Percentiles rank a stretch among this genome's conserved stretches.
phyloP scores from a whole-genome alignment of 1,140 invertebrate species.

The Gyrodactylus salaris region DNA sequence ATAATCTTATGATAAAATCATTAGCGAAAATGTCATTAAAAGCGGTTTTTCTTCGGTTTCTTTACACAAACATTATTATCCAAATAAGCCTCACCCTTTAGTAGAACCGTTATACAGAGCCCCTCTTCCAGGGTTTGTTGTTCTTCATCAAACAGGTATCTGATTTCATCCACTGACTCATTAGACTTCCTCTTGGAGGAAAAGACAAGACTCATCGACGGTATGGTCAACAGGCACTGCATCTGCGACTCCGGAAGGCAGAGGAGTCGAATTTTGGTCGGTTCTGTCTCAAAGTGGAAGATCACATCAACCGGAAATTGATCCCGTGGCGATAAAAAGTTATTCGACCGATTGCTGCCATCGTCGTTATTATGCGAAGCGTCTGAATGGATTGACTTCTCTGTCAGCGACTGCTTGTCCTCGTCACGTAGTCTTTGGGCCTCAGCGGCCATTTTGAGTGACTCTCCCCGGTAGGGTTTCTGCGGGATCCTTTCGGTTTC shows the following conservation, averaged over 20 bases:
- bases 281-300: constrained; percentile 87
- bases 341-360: neutral
- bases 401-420: neutral
- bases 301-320: constrained; percentile 80
- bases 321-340: constrained; percentile 3
- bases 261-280: constrained; percentile 50
- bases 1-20: too few relatives aligned
- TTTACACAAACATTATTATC: too few relatives aligned
- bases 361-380: neutral
- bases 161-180: constrained; percentile 10
- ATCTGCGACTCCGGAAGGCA: constrained; percentile 71
- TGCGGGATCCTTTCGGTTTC: too few relatives aligned
- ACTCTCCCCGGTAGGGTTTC: too few relatives aligned
- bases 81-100: too few relatives aligned
- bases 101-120: neutral
- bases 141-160: too few relatives aligned
- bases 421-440: neutral
- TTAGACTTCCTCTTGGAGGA: constrained; percentile 20
- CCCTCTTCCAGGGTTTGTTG: neutral
- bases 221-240: constrained; percentile 72
- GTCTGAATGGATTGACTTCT: neutral
- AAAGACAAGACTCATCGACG: constrained; percentile 40
- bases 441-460: neutral
- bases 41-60: too few relatives aligned
- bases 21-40: too few relatives aligned